These are phyloP conservation scores for Gorsachius magnificus DNA, from an alignment of 2,797 vertebrate genomes.

Conservation along the genomic window DNA sequence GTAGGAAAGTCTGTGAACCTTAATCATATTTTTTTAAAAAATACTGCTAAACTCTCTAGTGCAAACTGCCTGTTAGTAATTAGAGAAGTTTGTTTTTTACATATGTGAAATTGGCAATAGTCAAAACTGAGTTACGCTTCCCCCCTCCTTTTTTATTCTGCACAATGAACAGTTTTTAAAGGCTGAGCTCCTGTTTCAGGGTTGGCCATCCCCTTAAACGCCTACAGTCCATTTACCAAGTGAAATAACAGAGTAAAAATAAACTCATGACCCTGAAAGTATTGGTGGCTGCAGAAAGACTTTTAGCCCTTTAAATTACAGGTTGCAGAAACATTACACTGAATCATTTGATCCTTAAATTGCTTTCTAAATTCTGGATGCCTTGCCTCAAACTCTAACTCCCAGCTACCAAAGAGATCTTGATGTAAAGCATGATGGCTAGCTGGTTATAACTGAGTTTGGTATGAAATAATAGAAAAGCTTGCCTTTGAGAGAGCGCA, in stretches of 20 bases:
- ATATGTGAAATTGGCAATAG: background rate
- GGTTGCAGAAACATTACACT: constrained; percentile 15
- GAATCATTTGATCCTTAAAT: constrained; percentile 32
- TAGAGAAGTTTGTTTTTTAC: background rate
- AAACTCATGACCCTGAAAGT: background rate
- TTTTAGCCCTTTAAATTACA: constrained; percentile 35
- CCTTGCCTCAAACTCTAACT: background rate
- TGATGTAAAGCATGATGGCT: background rate
- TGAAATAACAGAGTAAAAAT: constrained; percentile 24
- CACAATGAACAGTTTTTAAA: background rate
- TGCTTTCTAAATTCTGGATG: constrained; percentile 25
- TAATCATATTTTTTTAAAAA: background rate
- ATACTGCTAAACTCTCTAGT: background rate
- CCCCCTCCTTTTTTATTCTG: background rate
- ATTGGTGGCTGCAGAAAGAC: background rate
- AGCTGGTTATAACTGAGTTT: background rate
- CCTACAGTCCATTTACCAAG: background rate
- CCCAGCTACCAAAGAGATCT: background rate
- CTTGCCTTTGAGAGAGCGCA: background rate
- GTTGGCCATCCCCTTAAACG: background rate
- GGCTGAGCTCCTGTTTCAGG: background rate
- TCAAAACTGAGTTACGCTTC: background rate
- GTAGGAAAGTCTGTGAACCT: background rate
- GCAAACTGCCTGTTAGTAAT: background rate
- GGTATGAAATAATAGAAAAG: background rate